Evolutionary conservation across 2,888 invertebrate genomes (phyloP), one percentile per base, ranked within the genome.

Genomic region (Pseudeuparius sepicola): DNA sequence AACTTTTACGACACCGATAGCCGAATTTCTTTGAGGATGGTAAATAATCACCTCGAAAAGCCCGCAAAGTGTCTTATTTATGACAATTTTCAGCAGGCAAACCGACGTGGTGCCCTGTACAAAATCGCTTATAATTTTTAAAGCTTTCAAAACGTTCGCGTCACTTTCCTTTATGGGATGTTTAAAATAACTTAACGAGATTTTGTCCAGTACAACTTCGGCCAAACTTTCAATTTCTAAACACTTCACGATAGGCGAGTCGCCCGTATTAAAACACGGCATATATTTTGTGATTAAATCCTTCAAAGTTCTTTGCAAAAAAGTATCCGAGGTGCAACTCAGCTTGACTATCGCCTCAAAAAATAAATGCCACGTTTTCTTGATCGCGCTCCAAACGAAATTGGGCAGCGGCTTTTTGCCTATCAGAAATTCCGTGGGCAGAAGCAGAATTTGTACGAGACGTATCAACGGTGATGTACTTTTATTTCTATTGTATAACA

Each of bases 321-420:
- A 70, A 0, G 59, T 54, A 52, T 71, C 70, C 4, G 54, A 51
- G 36, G 53, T 58, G 32, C 58, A 61, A 42, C 67, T 64, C 18
- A 73, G 47, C 13, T 60, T 61, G 1, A 65, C 63, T 12, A 72
- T 60, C 1, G 70, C 71, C 42, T 64, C 62, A 23, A 72, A 55
- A 40, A 68, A 63, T 13, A 70, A 57, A 13, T 68, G 65, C 59
- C 70, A 69, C 9, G 68, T 64, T 48, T 63, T 63, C 41, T 65
- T 65, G 10, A 73, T 53, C 1, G 68, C 57, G 43, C 60, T 61
- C 1, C 67, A 48, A 4, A 67, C 46, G 34, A 60, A 61, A 1
- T 54, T 51, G 37, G 66, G 63, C 0, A 59, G 48, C 0, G 56
- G 32, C 24, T 54, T 46, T 37, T 62, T 62, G 1, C 70, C 70